Percentiles rank a stretch among this genome's conserved stretches.
Evolutionary conservation across 53 echinoderm and acorn worm genomes (phyloP).

Genomic region (Astropecten irregularis): DNA sequence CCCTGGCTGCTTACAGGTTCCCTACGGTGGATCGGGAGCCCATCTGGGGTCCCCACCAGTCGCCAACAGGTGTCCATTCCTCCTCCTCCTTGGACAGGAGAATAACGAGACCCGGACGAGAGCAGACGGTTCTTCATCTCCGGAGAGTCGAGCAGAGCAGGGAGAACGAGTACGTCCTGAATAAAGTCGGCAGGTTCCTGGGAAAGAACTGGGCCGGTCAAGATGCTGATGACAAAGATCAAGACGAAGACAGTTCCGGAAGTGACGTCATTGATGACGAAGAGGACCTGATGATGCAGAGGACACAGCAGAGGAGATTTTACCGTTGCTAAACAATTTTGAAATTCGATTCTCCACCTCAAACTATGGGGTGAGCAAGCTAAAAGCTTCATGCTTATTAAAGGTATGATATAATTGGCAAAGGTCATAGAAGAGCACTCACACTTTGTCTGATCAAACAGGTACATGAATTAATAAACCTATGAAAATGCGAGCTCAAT

Average conservation of each 20-base stretch:
- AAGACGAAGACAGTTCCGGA: slow-evolving; percentile 21
- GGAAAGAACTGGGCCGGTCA: not conserved
- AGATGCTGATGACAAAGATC: not conserved
- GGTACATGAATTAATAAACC: too few species aligned
- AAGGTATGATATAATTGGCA: too few species aligned
- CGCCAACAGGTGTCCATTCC: too few species aligned
- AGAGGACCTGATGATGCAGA: slow-evolving; percentile 28
- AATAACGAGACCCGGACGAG: not conserved
- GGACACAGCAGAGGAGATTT: not conserved
- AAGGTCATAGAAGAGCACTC: too few species aligned
- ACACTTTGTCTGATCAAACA: too few species aligned
- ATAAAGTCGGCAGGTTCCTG: slow-evolving; percentile 31
- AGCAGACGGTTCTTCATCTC: slow-evolving; percentile 35
- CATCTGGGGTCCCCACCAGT: too few species aligned
- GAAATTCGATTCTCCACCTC: too few species aligned
- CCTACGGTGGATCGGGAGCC: slow-evolving; percentile 5
- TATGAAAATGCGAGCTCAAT: too few species aligned
- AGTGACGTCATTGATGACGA: slow-evolving; percentile 51
- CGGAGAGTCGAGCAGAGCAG: slow-evolving; percentile 44
- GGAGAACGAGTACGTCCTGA: slow-evolving; percentile 35
- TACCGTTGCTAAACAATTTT: too few species aligned
- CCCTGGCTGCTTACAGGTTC: slow-evolving; percentile 39
- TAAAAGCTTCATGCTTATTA: too few species aligned
- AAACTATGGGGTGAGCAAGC: too few species aligned
- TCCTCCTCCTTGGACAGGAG: not conserved